These are phyloP conservation scores for Coracias cyanogaster DNA, from an alignment of 2,797 vertebrate species.

Conservation along the genomic window DNA sequence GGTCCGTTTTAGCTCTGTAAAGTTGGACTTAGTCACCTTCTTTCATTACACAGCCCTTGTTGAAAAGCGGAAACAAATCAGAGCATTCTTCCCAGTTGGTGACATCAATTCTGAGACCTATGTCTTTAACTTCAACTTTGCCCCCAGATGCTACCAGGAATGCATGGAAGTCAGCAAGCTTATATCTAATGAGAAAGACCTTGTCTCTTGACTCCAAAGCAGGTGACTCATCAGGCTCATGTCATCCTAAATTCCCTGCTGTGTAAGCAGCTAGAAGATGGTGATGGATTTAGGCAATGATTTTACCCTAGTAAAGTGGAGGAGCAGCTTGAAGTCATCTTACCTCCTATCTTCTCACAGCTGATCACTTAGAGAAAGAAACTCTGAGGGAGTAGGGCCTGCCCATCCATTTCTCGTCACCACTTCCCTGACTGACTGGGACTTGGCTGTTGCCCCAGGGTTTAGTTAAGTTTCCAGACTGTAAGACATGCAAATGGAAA, in stretches of 20 bases:
- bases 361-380: neutral
- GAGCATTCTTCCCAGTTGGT: neutral
- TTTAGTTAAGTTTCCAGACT: neutral
- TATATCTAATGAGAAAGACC: neutral
- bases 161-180: neutral
- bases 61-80: neutral
- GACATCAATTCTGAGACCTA: neutral
- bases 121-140: neutral
- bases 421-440: neutral
- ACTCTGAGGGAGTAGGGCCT: neutral
- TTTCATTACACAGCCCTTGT: neutral
- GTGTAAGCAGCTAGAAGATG: neutral
- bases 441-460: neutral
- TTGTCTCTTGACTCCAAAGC: neutral
- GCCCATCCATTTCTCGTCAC: fast-evolving
- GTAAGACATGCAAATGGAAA: neutral
- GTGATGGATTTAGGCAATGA: neutral
- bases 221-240: neutral
- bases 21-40: neutral
- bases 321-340: neutral
- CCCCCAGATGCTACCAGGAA: neutral
- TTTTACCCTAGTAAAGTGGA: neutral
- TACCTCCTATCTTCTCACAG: neutral
- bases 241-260: neutral
- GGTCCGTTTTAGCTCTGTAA: neutral